Base-by-base conservation (phyloP, 1,140 invertebrate species). In the Cecropterus lyciades region DNA sequence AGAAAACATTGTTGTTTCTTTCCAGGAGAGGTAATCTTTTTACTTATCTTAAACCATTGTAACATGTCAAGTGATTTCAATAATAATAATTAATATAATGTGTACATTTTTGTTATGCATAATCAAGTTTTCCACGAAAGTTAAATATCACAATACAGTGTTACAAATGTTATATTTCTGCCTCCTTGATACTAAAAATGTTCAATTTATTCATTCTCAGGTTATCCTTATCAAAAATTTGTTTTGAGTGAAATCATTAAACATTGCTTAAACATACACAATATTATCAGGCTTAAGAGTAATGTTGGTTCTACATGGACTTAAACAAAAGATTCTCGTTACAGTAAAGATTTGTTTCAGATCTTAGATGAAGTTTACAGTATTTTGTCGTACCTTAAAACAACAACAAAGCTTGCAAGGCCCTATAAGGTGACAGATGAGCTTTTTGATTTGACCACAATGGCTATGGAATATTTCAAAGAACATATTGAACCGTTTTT, bases 381-480 rank as follows among this genome's bases (percentile, higher is more conserved):
- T 73, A 96, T 98, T 89, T 89, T 98, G 65, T 93, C 95, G 75
- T 97, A 97, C 86, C 95, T 98, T 68, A 96, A 96, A 93, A 95
- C 95, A 71, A 97, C 96, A 72, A 95, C 95, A 13, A 97, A 96
- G 85, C 87, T 97, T 68, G 95, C 95, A 65, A 94, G 96, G 75
- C 96, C 96, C 51, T 97, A 97, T 84, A 97, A 97, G 93, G 96
- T 98, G 40, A 98, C 96, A 6, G 97, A 98, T 91, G 97, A 98
- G 87, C 92, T 98, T n/a, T 98, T 97, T 93, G 97, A 98, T 93
- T 92, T 98, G 52, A 97, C 96, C 24, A 97, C 97, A 16, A 98
- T 98, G 97, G 97, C 97, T 17, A 97, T 98, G 96, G 97, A 98
- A 87, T 98, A 97, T 89, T 98, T 98, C 78, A 97, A 97, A 85